phyloP scores from a whole-genome alignment of 2,888 invertebrate genomes.

The Masnerella sp. region DNA sequence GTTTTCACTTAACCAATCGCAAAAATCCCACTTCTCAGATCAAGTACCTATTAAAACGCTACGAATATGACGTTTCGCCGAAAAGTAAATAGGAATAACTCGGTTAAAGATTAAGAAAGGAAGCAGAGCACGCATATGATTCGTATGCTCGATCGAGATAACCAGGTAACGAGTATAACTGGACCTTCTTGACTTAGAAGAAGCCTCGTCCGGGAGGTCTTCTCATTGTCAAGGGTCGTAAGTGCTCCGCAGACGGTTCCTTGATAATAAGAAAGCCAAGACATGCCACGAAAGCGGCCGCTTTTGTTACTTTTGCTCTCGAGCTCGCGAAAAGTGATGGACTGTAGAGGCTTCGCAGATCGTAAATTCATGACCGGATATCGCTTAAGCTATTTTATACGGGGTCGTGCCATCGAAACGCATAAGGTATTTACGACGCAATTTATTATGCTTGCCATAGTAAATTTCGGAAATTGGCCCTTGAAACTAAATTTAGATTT shows the following conservation, averaged over 20 bases:
- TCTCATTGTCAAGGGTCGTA: constrained; percentile 42
- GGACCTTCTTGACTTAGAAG: constrained; percentile 46
- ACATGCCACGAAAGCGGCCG: constrained; percentile 32
- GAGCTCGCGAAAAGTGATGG: constrained; percentile 56
- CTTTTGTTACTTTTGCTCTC: constrained; percentile 49
- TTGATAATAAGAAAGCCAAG: constrained; percentile 48
- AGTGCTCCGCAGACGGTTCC: constrained; percentile 38
- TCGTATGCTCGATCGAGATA: constrained; percentile 37
- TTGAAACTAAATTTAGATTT: constrained; percentile 40
- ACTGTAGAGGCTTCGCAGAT: constrained; percentile 58
- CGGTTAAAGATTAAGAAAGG: constrained; percentile 39
- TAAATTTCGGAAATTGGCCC: constrained; percentile 26
- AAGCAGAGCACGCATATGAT: constrained; percentile 50
- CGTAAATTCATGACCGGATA: constrained; percentile 57
- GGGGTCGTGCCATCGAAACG: constrained; percentile 46
- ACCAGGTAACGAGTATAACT: constrained; percentile 48
- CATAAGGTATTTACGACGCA: constrained; percentile 51
- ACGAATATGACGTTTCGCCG: constrained; percentile 21
- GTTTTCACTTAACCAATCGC: background rate
- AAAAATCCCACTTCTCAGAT: background rate
- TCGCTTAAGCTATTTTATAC: constrained; percentile 47
- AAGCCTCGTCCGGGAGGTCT: constrained; percentile 44
- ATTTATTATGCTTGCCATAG: constrained; percentile 38
- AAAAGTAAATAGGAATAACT: constrained; percentile 26
- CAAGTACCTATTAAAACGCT: no score